These are phyloP conservation scores for Diorhabda sublineata DNA, from an alignment of 1,140 invertebrate species.

Conservation along the genomic window DNA sequence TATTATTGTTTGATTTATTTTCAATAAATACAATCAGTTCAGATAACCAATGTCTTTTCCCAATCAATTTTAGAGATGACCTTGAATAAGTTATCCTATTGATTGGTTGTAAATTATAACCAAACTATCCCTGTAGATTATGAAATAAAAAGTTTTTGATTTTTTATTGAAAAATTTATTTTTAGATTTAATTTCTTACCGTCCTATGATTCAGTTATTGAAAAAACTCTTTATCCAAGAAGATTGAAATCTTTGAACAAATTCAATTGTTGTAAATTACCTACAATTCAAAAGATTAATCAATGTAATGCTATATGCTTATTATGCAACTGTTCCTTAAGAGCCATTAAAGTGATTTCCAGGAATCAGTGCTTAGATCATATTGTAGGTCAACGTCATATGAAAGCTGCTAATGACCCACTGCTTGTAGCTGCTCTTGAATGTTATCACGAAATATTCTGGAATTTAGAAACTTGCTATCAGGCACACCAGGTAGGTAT, in stretches of 20 bases:
- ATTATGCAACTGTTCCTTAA: slow-evolving; percentile 29
- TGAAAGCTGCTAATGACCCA: slow-evolving; percentile 16
- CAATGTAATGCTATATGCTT: slow-evolving; percentile 27
- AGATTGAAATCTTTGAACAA: slow-evolving; percentile 15
- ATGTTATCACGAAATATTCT: slow-evolving; percentile 32
- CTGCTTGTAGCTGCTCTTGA: slow-evolving; percentile 14
- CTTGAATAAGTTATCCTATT: no score
- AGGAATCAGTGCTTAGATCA: slow-evolving; percentile 25
- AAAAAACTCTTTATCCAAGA: slow-evolving; percentile 24
- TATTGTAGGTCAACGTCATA: slow-evolving; percentile 30
- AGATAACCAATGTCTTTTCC: no score
- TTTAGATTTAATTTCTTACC: slow-evolving; percentile 26
- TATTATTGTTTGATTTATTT: no score
- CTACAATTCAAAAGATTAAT: slow-evolving; percentile 29
- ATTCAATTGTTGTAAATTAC: slow-evolving; percentile 26
- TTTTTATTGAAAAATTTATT: background rate
- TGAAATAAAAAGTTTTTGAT: no score
- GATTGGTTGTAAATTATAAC: no score
- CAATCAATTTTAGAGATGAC: no score
- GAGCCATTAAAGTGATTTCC: slow-evolving; percentile 13
- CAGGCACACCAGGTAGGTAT: slow-evolving; percentile 34
- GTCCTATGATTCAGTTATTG: slow-evolving; percentile 20
- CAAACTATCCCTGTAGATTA: no score
- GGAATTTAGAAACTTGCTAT: slow-evolving; percentile 23
- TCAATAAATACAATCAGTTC: no score